A percentile compares a stretch with the other conserved stretches of the same genome.
phyloP scores from a whole-genome alignment of 2,888 invertebrate genomes.

The Drosophila gaucha region DNA sequence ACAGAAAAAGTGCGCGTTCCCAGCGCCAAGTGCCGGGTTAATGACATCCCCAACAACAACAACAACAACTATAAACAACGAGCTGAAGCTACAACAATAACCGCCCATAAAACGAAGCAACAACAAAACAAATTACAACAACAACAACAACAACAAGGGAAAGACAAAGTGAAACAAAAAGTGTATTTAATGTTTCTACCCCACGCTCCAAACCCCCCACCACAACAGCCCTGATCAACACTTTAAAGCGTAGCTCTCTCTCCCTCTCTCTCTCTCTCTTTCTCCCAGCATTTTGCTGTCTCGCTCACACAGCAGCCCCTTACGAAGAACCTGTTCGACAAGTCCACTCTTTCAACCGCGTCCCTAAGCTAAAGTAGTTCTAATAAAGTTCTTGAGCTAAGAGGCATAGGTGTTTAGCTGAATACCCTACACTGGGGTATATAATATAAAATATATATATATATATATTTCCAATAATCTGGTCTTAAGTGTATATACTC shows the following conservation, averaged over 20 bases:
- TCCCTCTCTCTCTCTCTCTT: neutral
- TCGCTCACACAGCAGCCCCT: constrained; percentile 34
- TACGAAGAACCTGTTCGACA: constrained; percentile 53
- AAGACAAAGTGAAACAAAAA: constrained; percentile 66
- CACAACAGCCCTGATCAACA: constrained; percentile 1
- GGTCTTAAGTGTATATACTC: no score
- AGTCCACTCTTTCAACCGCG: constrained; percentile 35
- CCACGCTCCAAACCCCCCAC: neutral
- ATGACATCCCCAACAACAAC: constrained; percentile 55
- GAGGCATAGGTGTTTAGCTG: neutral
- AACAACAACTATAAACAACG: constrained; percentile 27
- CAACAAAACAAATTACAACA: constrained; percentile 41
- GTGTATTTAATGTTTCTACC: constrained; percentile 55
- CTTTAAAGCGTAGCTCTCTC: neutral
- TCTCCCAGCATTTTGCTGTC: constrained; percentile 44
- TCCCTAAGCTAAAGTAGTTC: neutral
- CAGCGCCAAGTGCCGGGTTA: constrained; percentile 71
- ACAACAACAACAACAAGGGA: constrained; percentile 10
- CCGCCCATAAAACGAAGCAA: constrained; percentile 30
- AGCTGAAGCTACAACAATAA: constrained; percentile 46
- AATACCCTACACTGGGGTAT: constrained; percentile 16
- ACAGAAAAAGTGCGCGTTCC: constrained; percentile 57
- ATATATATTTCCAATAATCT: no score
- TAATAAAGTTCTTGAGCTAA: constrained; percentile 14
- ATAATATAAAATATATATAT: no score